Base-by-base conservation (phyloP, 2,797 vertebrate genomes). In the Rallus crepitans region DNA sequence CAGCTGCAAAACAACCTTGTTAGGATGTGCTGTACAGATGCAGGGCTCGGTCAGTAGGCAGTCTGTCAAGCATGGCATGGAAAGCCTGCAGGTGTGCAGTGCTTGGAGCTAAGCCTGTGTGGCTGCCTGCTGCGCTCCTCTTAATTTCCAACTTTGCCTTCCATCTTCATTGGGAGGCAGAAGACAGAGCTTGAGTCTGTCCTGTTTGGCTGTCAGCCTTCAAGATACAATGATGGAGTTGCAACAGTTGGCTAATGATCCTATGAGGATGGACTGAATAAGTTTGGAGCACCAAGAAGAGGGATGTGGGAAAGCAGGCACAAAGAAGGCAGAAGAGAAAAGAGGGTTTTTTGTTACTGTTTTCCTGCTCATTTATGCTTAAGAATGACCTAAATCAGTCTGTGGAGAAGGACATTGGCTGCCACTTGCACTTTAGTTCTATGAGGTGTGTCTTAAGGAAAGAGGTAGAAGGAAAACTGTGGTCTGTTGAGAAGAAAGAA, bases 181-280 rank as follows among this genome's bases (percentile, higher is more conserved):
- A 81, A 72, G 15, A 57, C 27, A 4, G 39, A 75, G 11, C 37
- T 64, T 30, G 17, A 61, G 16, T 31, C 28, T 81, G 48, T n/a
- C 11, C 20, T 0, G 0, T 81, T 47, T 24, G 23, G 15, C 16
- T 60, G 33, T 50, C 0, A 2, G 1, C 28, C 60, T 91, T 57
- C 2, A 2, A 28, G 40, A 14, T 59, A 27, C 0, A 0, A 1
- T 42, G 47, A 30, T 7, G 19, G 50, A 69, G 20, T 61, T 86
- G 3, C 1, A 86, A 9, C 12, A 25, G n/a, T 24, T 56, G 31
- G 35, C 39, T 82, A 20, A 28, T 72, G 27, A 23, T 64, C n/a
- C 0, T 0, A 9, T 27, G 53, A 81, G 65, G 39, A 11, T 17
- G 65, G n/a, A 47, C 1, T 1, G 20, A 35, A 89, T 33, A 47